Conservation (phyloP, 2,888 invertebrate species). For the Anthoptus insignis region DNA sequence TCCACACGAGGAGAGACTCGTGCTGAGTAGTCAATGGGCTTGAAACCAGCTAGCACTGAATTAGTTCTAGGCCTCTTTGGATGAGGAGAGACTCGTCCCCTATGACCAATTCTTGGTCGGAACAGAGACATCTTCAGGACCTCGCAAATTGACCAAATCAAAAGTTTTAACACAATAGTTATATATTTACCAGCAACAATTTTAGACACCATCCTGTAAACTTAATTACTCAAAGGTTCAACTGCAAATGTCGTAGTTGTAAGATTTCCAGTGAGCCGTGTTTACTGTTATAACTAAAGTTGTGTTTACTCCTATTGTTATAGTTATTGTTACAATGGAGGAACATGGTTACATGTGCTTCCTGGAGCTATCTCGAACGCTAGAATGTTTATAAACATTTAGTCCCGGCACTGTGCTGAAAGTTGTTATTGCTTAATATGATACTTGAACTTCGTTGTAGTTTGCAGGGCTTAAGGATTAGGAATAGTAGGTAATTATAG, state of each 20-base stretch:
- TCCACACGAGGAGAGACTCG: too few relatives aligned
- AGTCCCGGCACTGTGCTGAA: not conserved
- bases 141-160: not conserved
- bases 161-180: not conserved
- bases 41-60: too few relatives aligned
- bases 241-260: conserved; percentile 40
- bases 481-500: too few relatives aligned
- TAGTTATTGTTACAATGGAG: conserved; percentile 56
- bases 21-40: too few relatives aligned
- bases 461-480: too few relatives aligned
- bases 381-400: conserved; percentile 49
- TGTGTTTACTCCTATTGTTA: conserved; percentile 8
- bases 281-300: conserved; percentile 49
- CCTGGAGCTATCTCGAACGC: conserved; percentile 57
- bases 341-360: conserved; percentile 60
- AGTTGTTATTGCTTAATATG: not conserved
- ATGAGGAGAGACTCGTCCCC: too few relatives aligned
- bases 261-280: conserved; percentile 39
- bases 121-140: too few relatives aligned
- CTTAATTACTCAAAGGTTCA: conserved; percentile 45
- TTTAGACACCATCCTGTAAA: conserved; percentile 40
- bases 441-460: not conserved
- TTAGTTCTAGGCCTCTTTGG: too few relatives aligned
- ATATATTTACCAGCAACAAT: conserved; percentile 51
- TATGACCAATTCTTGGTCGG: too few relatives aligned